Base-by-base conservation (phyloP, 1,140 invertebrate genomes). In the Tenebrio molitor region DNA sequence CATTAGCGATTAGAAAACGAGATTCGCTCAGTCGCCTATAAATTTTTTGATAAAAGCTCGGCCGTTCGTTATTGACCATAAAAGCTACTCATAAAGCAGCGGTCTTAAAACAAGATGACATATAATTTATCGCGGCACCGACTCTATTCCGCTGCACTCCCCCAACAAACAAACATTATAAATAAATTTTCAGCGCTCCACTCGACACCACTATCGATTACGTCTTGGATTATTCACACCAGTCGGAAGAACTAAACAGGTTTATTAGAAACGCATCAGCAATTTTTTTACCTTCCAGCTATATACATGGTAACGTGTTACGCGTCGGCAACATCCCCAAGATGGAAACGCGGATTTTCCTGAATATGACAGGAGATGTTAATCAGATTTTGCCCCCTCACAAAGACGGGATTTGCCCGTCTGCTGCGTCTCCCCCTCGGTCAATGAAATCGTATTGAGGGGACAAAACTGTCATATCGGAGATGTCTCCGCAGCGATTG, bases 41-140 rank as follows among this genome's bases (percentile, higher is more conserved):
- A 58, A 29, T 58, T 58, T 58, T 29, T 58, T 58, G 50, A 58
- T 58, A 58, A 58, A 58, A 23, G 23, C 50, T 29, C 7, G 50
- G 21, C 19, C 50, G 23, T 58, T 23, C 21, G 50, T 29, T 58
- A 58, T 29, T 58, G 50, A 12, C 23, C 50, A 58, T 58, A 33
- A 58, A 58, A 58, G 12, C 8, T 50, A 12, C n/a, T 58, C 50
- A 29, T 58, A 58, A 58, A 58, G 50, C 50, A 58, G 50, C 15
- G 23, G 50, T 58, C 50, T 23, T 58, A 58, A 58, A 58, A 10
- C 50, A 29, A 5, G 46, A 29, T 58, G 50, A 58, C 50, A 29
- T 6, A 12, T 4, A 58, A 58, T 58, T 58, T 29, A 53, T 12
- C 12, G 50, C 23, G 21, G 12, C 2, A n/a, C 36, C 12, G 12